phyloP scores from a whole-genome alignment of 2,113 vertebrate species.

The Strix aluco region DNA sequence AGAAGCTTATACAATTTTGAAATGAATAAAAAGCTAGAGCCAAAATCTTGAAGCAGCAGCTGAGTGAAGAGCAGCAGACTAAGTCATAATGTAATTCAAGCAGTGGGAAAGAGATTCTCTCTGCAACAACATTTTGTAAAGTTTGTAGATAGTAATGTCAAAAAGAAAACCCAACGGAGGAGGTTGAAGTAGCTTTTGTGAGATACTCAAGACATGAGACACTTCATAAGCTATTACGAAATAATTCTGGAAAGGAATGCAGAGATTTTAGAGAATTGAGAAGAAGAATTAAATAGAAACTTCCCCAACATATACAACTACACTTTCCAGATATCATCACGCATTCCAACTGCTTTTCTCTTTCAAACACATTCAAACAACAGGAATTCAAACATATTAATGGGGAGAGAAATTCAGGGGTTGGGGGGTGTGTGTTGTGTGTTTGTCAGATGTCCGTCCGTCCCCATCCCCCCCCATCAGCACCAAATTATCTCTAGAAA shows the following conservation, averaged over 20 bases:
- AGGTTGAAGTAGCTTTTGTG: neutral
- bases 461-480: neutral
- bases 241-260: neutral
- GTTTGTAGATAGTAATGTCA: neutral
- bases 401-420: neutral
- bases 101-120: neutral
- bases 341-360: neutral
- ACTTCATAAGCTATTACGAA: neutral
- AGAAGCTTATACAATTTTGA: neutral
- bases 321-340: neutral
- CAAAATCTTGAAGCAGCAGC: neutral
- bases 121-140: neutral
- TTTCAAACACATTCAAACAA: neutral
- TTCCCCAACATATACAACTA: neutral
- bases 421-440: accelerated
- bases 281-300: neutral
- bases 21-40: neutral
- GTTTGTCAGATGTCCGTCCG: neutral
- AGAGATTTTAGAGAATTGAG: neutral
- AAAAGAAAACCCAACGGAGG: neutral
- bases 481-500: neutral
- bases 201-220: neutral
- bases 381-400: neutral
- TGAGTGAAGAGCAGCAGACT: neutral
- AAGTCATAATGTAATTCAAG: neutral